Conservation (phyloP, 2,113 vertebrate species). For the Apteryx mantelli region DNA sequence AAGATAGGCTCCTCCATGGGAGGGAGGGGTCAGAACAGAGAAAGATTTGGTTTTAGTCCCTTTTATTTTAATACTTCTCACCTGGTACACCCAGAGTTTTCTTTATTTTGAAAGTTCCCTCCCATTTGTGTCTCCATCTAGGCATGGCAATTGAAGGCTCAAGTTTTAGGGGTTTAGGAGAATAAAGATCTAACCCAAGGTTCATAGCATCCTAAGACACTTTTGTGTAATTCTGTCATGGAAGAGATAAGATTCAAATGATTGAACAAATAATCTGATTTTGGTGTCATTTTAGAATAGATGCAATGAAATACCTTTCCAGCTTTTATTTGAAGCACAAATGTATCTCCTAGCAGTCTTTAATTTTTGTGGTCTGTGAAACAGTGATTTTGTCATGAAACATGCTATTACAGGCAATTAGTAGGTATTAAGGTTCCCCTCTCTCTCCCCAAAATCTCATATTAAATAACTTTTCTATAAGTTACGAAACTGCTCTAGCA, state of each 20-base stretch:
- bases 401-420: constrained; percentile 45
- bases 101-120: neutral
- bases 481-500: constrained; percentile 35
- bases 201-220: neutral
- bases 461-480: neutral
- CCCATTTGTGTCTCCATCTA: neutral
- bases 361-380: constrained; percentile 33
- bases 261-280: constrained; percentile 21
- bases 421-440: neutral
- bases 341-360: constrained; percentile 23
- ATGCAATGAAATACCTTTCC: neutral
- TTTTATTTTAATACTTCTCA: neutral
- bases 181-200: neutral
- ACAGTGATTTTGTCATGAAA: neutral
- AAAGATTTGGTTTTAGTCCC: neutral
- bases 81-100: neutral
- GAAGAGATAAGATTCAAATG: neutral
- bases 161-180: neutral
- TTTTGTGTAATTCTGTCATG: neutral
- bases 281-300: neutral
- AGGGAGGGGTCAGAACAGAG: neutral
- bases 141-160: no score
- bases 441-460: neutral
- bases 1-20: neutral
- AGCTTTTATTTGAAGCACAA: constrained; percentile 29